phyloP scores from a whole-genome alignment of 2,888 invertebrate species.

The Drosophila atroscutellata region DNA sequence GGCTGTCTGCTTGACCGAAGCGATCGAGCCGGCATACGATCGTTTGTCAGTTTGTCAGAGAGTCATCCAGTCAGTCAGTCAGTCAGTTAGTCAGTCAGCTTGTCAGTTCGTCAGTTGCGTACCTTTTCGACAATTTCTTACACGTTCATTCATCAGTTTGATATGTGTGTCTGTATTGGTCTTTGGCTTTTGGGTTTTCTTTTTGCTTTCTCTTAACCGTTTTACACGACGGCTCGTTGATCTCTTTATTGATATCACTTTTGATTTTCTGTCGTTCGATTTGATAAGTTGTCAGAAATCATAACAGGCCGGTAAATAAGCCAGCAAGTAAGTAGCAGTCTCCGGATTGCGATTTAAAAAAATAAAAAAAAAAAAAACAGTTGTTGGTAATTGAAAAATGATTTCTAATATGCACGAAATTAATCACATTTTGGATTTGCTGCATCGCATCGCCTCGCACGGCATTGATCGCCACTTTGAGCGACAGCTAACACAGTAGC shows the following conservation, averaged over 20 bases:
- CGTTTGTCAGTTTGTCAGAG: constrained; percentile 20
- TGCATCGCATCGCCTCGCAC: constrained; percentile 26
- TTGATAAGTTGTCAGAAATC: constrained; percentile 79
- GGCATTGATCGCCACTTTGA: constrained; percentile 72
- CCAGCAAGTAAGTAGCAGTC: constrained; percentile 57
- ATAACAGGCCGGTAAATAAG: constrained; percentile 68
- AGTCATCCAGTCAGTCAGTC: constrained; percentile 1
- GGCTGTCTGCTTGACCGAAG: constrained; percentile 68
- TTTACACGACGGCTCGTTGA: constrained; percentile 68
- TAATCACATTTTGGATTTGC: constrained; percentile 79
- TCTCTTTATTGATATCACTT: constrained; percentile 81
- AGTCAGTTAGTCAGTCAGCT: constrained; percentile 3
- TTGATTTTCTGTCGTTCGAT: constrained; percentile 77
- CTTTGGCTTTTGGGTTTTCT: constrained; percentile 40
- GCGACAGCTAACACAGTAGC: constrained; percentile 77
- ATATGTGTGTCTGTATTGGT: constrained; percentile 15
- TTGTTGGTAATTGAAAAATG: constrained; percentile 79
- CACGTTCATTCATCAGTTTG: constrained; percentile 71
- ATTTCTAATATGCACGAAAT: constrained; percentile 81
- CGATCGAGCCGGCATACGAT: constrained; percentile 26
- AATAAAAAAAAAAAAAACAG: background rate
- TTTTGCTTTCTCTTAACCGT: constrained; percentile 62
- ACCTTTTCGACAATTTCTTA: constrained; percentile 48
- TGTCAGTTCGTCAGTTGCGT: constrained; percentile 35
- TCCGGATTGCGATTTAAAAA: constrained; percentile 39